Conservation (phyloP, 2,797 vertebrate genomes). For the Aldrovandia affinis region DNA sequence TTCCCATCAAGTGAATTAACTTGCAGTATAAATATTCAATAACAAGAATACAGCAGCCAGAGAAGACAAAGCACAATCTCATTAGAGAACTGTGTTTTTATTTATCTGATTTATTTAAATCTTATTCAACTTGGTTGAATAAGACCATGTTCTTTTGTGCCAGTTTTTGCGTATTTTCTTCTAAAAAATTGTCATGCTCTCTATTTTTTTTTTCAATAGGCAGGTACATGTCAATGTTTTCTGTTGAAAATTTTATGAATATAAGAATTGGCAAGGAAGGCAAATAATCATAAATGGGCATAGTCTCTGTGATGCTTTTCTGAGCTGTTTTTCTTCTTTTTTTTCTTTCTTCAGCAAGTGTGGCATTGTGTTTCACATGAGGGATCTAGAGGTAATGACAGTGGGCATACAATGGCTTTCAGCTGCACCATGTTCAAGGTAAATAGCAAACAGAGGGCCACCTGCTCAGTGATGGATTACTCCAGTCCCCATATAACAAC, state of each 20-base stretch:
- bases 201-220: neutral
- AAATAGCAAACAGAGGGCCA: slow-evolving; percentile 27
- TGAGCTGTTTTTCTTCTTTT: slow-evolving; percentile 29
- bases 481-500: slow-evolving; percentile 29
- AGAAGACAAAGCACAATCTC: slow-evolving; percentile 11
- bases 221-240: neutral
- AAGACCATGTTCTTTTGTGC: slow-evolving; percentile 22
- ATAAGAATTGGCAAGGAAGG: neutral
- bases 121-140: slow-evolving; percentile 33
- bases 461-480: slow-evolving; percentile 33
- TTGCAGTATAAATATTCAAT: slow-evolving; percentile 28
- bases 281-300: neutral
- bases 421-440: slow-evolving; percentile 25
- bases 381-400: slow-evolving; percentile 32
- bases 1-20: slow-evolving; percentile 41
- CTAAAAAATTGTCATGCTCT: slow-evolving; percentile 19
- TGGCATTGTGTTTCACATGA: slow-evolving; percentile 4
- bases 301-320: neutral
- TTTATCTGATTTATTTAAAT: slow-evolving; percentile 11
- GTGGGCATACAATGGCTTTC: slow-evolving; percentile 20
- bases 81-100: neutral
- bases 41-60: slow-evolving; percentile 16
- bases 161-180: neutral
- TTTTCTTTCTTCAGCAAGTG: slow-evolving; percentile 24
- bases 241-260: slow-evolving; percentile 2